Evolutionary conservation across 2,888 invertebrate genomes (phyloP).

Genomic region (Erebia epiphron): DNA sequence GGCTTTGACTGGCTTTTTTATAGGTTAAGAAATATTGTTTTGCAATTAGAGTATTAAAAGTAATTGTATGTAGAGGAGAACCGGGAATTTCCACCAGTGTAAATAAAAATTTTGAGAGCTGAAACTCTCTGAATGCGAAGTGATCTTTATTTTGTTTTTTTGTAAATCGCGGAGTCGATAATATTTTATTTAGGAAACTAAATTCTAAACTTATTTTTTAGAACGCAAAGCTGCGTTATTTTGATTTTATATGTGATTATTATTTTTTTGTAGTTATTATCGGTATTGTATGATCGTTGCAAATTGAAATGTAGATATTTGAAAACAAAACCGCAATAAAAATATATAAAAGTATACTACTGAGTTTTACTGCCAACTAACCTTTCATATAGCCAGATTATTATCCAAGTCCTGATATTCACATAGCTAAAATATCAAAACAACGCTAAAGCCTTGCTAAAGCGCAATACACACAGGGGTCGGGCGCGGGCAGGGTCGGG

Average conservation of each 20-base stretch:
- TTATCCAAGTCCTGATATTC: too few relatives aligned
- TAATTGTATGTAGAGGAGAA: slow-evolving; percentile 36
- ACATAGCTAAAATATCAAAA: too few relatives aligned
- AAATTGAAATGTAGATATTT: slow-evolving; percentile 70
- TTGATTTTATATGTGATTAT: slow-evolving; percentile 74
- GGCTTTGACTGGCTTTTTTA: slow-evolving; percentile 77
- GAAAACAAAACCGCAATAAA: slow-evolving; percentile 66
- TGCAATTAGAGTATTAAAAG: slow-evolving; percentile 42
- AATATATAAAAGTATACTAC: slow-evolving; percentile 55
- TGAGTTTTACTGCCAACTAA: slow-evolving; percentile 26
- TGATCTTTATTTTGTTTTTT: slow-evolving; percentile 48
- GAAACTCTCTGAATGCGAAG: slow-evolving; percentile 42
- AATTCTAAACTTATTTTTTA: slow-evolving; percentile 58
- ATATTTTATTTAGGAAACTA: slow-evolving; percentile 49
- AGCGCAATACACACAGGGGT: too few relatives aligned
- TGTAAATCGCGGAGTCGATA: slow-evolving; percentile 33
- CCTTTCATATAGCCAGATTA: background rate
- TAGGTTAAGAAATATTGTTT: slow-evolving; percentile 66
- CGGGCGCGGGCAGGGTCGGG: too few relatives aligned
- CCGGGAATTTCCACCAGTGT: slow-evolving; percentile 40
- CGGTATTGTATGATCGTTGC: slow-evolving; percentile 65
- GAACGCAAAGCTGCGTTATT: slow-evolving; percentile 55
- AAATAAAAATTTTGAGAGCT: slow-evolving; percentile 36
- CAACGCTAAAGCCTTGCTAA: too few relatives aligned
- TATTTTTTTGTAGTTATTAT: slow-evolving; percentile 63